phyloP scores from a whole-genome alignment of 2,113 vertebrate genomes.

The Stigmatopora argus region DNA sequence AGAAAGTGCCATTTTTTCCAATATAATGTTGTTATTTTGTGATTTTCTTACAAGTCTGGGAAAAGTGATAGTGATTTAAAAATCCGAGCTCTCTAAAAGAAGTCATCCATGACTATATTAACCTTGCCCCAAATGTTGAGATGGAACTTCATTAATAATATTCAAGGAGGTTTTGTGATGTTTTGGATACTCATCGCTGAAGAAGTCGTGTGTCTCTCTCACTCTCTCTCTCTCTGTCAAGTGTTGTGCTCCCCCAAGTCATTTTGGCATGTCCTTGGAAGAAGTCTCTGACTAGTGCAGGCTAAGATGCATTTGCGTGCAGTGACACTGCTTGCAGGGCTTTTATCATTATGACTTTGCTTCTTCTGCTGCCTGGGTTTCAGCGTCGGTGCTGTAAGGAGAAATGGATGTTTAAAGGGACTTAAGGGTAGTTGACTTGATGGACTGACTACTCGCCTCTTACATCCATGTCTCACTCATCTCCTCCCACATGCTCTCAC shows the following conservation, averaged over 20 bases:
- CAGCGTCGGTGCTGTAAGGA: neutral
- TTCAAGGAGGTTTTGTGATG: neutral
- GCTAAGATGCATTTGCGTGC: constrained; percentile 16
- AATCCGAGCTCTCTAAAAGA: neutral
- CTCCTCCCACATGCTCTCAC: constrained; percentile 63
- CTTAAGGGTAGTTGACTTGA: constrained; percentile 28
- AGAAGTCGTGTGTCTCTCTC: too few species aligned
- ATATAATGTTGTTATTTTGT: constrained; percentile 14
- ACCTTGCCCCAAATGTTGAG: neutral
- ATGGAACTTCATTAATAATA: neutral
- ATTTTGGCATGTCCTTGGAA: constrained; percentile 7
- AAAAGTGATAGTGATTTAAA: constrained; percentile 1
- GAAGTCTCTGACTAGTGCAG: neutral
- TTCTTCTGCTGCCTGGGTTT: constrained; percentile 12
- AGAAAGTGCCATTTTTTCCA: constrained; percentile 17
- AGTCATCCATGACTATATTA: neutral
- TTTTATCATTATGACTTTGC: constrained; percentile 7
- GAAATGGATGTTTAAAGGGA: neutral
- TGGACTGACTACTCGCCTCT: constrained; percentile 38
- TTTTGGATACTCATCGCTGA: neutral
- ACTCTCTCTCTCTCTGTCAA: constrained; percentile 16
- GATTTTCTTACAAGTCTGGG: too few species aligned
- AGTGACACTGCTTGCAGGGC: neutral
- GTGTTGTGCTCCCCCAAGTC: constrained; percentile 22
- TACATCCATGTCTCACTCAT: constrained; percentile 44